A percentile compares a stretch with the other conserved stretches of the same genome.
phyloP scores from a whole-genome alignment of 1,140 invertebrate genomes.

The Ceratina japonica region DNA sequence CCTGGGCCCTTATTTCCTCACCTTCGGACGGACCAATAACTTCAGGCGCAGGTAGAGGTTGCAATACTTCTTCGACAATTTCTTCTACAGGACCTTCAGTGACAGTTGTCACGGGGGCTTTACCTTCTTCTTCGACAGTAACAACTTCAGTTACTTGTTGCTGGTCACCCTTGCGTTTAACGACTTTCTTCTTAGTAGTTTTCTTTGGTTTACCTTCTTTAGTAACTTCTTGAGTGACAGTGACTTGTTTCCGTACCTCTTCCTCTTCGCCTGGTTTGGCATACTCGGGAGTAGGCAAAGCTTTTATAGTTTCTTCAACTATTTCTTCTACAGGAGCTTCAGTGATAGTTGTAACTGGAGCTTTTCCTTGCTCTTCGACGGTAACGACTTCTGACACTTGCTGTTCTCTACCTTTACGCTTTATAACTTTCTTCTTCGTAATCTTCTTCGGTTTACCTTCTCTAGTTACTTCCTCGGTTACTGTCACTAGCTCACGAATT shows the following conservation, averaged over 20 bases:
- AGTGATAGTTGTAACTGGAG: slow-evolving; percentile 27
- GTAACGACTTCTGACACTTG: slow-evolving; percentile 54
- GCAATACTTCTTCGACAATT: slow-evolving; percentile 24
- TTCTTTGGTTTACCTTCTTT: slow-evolving; percentile 74
- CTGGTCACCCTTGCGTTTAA: slow-evolving; percentile 64
- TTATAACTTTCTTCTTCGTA: slow-evolving; percentile 52
- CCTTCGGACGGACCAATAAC: slow-evolving; percentile 37
- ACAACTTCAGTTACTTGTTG: slow-evolving; percentile 69
- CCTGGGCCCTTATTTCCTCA: slow-evolving; percentile 71
- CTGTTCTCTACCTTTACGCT: slow-evolving; percentile 53
- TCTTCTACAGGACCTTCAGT: slow-evolving; percentile 49
- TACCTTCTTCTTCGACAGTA: slow-evolving; percentile 68
- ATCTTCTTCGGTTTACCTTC: slow-evolving; percentile 74
- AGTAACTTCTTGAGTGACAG: slow-evolving; percentile 68
- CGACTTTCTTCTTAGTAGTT: slow-evolving; percentile 65
- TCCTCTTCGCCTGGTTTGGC: slow-evolving; percentile 57
- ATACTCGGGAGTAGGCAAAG: slow-evolving; percentile 54
- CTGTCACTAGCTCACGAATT: slow-evolving; percentile 69
- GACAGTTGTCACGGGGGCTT: slow-evolving; percentile 63
- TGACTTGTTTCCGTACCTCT: slow-evolving; percentile 72
- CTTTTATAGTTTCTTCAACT: slow-evolving; percentile 10
- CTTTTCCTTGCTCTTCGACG: slow-evolving; percentile 53
- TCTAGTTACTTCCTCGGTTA: slow-evolving; percentile 68
- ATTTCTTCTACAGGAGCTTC: slow-evolving; percentile 68
- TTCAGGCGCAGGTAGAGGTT: slow-evolving; percentile 35